phyloP scores from a whole-genome alignment of 2,797 vertebrate genomes.

The Fratercula arctica region DNA sequence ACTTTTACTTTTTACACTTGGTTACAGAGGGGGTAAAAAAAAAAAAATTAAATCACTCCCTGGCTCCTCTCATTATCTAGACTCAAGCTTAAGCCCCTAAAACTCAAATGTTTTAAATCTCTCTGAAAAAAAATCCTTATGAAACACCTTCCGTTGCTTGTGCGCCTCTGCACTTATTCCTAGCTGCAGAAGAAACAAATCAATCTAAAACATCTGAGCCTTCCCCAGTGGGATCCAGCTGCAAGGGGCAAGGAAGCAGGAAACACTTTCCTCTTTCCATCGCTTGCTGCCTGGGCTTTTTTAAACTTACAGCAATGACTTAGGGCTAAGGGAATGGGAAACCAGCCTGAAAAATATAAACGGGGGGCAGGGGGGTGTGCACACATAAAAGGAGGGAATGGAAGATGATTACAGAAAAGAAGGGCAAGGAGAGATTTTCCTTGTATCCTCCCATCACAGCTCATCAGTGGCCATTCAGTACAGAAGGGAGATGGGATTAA shows the following conservation, averaged over 20 bases:
- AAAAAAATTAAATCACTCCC: not conserved
- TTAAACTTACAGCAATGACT: not conserved
- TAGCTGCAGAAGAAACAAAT: not conserved
- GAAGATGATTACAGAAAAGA: not conserved
- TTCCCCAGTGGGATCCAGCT: not conserved
- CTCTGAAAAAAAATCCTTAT: not conserved
- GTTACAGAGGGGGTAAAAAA: not conserved
- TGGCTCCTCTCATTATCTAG: not conserved
- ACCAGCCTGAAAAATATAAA: not conserved
- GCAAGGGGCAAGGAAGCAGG: not conserved
- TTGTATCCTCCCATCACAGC: rapidly evolving
- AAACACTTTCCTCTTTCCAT: not conserved
- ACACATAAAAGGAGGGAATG: rapidly evolving
- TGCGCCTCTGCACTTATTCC: not conserved
- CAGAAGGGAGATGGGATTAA: not conserved
- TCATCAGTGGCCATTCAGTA: not conserved
- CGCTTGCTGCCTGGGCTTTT: not conserved
- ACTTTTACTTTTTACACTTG: not conserved
- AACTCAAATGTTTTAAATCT: not conserved
- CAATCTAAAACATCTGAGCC: not conserved
- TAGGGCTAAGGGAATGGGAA: not conserved
- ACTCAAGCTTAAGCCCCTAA: not conserved
- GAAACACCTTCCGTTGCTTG: not conserved
- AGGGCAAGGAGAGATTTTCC: not conserved
- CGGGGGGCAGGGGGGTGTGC: rapidly evolving